These are phyloP conservation scores for Hemitrygon akajei DNA, from an alignment of 2,797 vertebrate genomes.

Conservation along the genomic window DNA sequence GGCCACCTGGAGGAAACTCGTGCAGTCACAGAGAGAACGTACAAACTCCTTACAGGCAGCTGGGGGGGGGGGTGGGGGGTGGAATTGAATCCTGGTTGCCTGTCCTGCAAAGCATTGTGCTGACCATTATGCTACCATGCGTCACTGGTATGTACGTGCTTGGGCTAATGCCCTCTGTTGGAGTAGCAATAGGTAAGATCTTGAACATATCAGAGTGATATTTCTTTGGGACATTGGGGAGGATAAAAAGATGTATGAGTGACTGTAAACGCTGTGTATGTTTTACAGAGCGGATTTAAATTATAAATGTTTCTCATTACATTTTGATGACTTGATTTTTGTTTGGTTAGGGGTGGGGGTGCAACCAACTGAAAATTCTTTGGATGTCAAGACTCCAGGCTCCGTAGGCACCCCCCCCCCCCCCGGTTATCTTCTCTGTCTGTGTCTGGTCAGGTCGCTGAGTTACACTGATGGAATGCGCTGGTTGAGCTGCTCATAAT, in stretches of 20 bases:
- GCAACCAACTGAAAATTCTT: background rate
- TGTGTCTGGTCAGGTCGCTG: background rate
- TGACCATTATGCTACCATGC: too few species aligned
- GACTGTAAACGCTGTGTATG: background rate
- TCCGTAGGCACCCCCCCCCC: too few species aligned
- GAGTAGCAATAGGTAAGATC: too few species aligned
- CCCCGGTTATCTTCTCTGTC: background rate
- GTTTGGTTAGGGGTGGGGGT: too few species aligned
- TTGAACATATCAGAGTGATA: background rate
- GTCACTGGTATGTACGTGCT: too few species aligned
- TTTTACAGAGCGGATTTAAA: background rate
- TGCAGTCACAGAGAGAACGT: too few species aligned
- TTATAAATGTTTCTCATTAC: background rate
- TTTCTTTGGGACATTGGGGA: background rate
- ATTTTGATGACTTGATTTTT: background rate
- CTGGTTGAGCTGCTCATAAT: background rate
- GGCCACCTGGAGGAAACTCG: too few species aligned
- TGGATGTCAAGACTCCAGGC: background rate
- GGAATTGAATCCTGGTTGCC: too few species aligned
- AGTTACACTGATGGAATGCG: background rate
- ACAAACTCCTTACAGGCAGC: too few species aligned
- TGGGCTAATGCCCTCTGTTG: too few species aligned
- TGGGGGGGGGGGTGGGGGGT: too few species aligned
- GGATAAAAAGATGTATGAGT: background rate
- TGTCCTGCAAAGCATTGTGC: too few species aligned